phyloP scores from a whole-genome alignment of 2,797 vertebrate species.

The Acipenser transmontanus region DNA sequence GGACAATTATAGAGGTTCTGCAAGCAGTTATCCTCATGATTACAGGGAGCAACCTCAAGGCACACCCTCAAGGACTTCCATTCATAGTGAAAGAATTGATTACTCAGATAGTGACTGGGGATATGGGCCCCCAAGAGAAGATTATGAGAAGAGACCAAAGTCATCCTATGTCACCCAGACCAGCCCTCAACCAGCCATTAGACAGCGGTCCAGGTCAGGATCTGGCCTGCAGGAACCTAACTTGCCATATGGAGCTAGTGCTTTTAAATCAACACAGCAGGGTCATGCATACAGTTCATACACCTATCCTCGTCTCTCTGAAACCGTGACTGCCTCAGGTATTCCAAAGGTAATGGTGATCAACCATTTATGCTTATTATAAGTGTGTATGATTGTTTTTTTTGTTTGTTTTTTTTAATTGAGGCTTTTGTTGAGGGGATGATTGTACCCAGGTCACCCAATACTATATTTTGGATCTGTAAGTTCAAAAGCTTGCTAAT shows the following conservation, averaged over 20 bases:
- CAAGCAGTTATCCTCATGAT: slow-evolving; percentile 80
- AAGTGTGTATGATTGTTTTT: too few relatives aligned
- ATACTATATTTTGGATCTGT: too few relatives aligned
- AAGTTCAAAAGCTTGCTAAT: too few relatives aligned
- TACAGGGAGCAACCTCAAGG: slow-evolving; percentile 80
- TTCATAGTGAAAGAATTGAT: slow-evolving; percentile 79
- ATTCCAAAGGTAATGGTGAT: slow-evolving; percentile 75
- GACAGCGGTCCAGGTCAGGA: slow-evolving; percentile 87
- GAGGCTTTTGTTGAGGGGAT: too few relatives aligned
- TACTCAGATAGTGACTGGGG: slow-evolving; percentile 83
- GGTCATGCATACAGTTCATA: slow-evolving; percentile 90
- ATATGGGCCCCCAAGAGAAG: slow-evolving; percentile 67
- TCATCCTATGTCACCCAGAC: slow-evolving; percentile 84
- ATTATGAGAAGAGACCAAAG: slow-evolving; percentile 88
- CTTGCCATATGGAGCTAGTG: slow-evolving; percentile 74
- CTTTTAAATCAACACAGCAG: slow-evolving; percentile 82
- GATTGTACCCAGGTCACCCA: too few relatives aligned
- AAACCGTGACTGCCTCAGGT: slow-evolving; percentile 66
- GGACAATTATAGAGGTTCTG: slow-evolving; percentile 78
- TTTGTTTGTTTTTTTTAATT: too few relatives aligned
- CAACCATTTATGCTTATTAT: background rate
- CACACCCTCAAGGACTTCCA: slow-evolving; percentile 70
- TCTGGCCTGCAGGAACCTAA: slow-evolving; percentile 90
- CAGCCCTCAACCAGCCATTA: slow-evolving; percentile 85
- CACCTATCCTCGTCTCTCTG: slow-evolving; percentile 90